Percentiles rank a stretch among this genome's conserved stretches.
phyloP scores from a whole-genome alignment of 2,113 vertebrate genomes.

The Vimba vimba region DNA sequence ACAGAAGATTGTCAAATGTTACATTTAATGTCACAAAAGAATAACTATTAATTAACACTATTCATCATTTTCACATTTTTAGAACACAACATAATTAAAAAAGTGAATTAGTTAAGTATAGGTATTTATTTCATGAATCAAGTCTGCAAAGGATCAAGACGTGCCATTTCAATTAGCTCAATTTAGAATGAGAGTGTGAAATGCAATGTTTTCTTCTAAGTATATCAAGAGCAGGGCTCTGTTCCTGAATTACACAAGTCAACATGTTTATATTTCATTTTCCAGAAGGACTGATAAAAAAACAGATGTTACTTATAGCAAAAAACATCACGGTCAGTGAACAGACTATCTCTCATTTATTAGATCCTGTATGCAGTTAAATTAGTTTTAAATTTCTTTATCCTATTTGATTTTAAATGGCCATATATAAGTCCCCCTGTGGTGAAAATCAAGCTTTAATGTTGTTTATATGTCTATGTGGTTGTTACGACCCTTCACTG shows the following conservation, averaged over 20 bases:
- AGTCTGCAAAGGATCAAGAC: conserved; percentile 31
- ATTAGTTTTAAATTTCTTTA: background rate
- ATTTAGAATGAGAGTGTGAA: conserved; percentile 13
- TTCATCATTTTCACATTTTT: conserved; percentile 4
- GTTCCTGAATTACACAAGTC: background rate
- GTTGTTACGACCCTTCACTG: too few relatives aligned
- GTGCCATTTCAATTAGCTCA: conserved; percentile 2
- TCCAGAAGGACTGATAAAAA: too few relatives aligned
- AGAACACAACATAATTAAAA: conserved; percentile 36
- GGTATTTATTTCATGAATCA: conserved; percentile 26
- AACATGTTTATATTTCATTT: background rate
- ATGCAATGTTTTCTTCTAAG: background rate
- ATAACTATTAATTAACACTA: conserved; percentile 11
- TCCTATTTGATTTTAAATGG: too few relatives aligned
- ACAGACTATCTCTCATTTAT: too few relatives aligned
- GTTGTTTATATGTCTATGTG: too few relatives aligned
- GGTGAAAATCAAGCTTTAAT: too few relatives aligned
- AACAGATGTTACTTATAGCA: background rate
- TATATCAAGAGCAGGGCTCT: background rate
- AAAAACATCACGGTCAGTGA: background rate
- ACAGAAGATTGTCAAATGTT: background rate
- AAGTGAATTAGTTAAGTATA: conserved; percentile 50
- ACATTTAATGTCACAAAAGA: background rate
- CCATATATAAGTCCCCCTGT: background rate
- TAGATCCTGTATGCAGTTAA: background rate